Evolutionary conservation across 2,888 invertebrate genomes (phyloP).

Genomic region (Ctenicera cuprea): DNA sequence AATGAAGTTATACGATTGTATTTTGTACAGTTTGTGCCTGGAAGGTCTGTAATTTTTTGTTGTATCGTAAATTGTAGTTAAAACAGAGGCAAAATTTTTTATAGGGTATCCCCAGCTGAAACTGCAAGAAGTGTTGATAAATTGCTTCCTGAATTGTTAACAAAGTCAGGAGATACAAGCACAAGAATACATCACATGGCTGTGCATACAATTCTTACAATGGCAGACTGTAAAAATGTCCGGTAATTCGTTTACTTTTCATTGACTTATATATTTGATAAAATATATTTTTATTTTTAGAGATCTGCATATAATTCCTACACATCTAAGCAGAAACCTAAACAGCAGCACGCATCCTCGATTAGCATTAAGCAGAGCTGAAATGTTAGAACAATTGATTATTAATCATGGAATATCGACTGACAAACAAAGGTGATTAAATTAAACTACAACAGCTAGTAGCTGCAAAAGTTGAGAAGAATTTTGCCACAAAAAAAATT

Average conservation of each 20-base stretch:
- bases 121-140: constrained; percentile 89
- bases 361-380: constrained; percentile 88
- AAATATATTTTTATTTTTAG: constrained; percentile 71
- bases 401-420: constrained; percentile 90
- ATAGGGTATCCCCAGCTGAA: constrained; percentile 88
- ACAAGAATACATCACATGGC: constrained; percentile 91
- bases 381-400: constrained; percentile 91
- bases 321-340: constrained; percentile 88
- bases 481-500: too few species aligned
- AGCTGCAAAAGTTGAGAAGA: too few species aligned
- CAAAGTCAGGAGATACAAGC: constrained; percentile 92
- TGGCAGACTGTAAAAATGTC: constrained; percentile 88
- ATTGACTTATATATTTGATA: background rate
- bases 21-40: constrained; percentile 89
- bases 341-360: constrained; percentile 91
- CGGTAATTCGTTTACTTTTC: constrained; percentile 71
- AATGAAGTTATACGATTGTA: constrained; percentile 87
- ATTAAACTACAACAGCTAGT: too few species aligned
- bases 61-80: background rate
- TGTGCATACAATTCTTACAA: constrained; percentile 89
- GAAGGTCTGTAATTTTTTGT: constrained; percentile 75
- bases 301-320: constrained; percentile 88
- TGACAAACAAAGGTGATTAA: constrained; percentile 85
- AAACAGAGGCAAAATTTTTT: constrained; percentile 39
- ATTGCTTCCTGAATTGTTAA: constrained; percentile 86